Conservation (phyloP, 2,797 vertebrate species). For the Todus mexicanus region DNA sequence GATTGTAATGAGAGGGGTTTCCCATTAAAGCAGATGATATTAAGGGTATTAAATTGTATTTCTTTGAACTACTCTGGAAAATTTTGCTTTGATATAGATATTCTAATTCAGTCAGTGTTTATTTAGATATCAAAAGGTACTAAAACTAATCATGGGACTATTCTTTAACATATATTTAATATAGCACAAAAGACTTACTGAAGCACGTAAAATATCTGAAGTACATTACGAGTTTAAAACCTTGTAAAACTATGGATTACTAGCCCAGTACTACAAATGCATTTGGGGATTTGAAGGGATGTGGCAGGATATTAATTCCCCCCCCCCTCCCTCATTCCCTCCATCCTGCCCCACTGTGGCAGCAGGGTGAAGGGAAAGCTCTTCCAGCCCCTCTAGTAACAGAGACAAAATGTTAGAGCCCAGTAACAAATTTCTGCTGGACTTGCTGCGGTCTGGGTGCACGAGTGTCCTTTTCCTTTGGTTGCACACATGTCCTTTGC, state of each 20-base stretch:
- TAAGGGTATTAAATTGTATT: slow-evolving; percentile 20
- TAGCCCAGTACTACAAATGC: not conserved
- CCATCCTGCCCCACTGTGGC: not conserved
- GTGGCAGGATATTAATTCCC: slow-evolving; percentile 50
- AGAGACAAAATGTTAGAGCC: not conserved
- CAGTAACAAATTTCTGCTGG: not conserved
- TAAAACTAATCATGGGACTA: not conserved
- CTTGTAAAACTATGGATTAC: slow-evolving; percentile 37
- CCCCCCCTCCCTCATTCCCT: not conserved
- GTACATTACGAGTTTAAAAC: slow-evolving; percentile 38
- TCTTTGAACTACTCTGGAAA: slow-evolving; percentile 6
- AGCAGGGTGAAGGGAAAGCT: slow-evolving; percentile 3
- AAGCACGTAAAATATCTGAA: slow-evolving; percentile 37
- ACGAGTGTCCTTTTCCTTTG: not conserved
- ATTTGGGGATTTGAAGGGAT: slow-evolving; percentile 31
- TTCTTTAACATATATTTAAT: slow-evolving; percentile 15
- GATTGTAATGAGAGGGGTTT: slow-evolving; percentile 21
- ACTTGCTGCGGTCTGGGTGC: not conserved
- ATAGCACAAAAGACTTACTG: slow-evolving; percentile 28
- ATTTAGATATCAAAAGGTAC: slow-evolving; percentile 43
- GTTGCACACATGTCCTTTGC: not conserved
- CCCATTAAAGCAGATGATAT: slow-evolving; percentile 6
- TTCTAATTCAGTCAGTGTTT: slow-evolving; percentile 27
- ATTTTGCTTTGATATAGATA: slow-evolving; percentile 52
- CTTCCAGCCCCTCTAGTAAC: not conserved